These are phyloP conservation scores for Bombyx huttoni DNA, from an alignment of 2,888 invertebrate genomes.

Conservation along the genomic window DNA sequence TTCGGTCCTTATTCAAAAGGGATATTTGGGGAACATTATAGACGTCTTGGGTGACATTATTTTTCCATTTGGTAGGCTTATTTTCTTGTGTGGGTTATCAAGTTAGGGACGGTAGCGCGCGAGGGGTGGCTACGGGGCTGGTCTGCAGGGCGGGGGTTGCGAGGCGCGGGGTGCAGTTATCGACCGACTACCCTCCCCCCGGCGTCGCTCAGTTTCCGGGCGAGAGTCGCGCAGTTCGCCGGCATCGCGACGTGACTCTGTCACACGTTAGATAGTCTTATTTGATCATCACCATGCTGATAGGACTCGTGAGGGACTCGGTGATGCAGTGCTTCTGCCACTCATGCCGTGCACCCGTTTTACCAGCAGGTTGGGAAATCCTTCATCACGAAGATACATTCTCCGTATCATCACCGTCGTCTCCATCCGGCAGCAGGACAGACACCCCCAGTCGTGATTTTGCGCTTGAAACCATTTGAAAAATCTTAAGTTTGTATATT, in stretches of 20 bases:
- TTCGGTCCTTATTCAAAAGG: conserved; percentile 6
- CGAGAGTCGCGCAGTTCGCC: conserved; percentile 76
- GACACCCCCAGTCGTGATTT: not conserved
- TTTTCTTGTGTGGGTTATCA: conserved; percentile 68
- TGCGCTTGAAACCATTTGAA: not conserved
- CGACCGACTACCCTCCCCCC: conserved; percentile 74
- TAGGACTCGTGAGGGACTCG: conserved; percentile 91
- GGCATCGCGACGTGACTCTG: conserved; percentile 65
- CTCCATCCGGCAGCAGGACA: conserved; percentile 1
- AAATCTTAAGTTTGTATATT: not conserved
- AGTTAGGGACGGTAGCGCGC: conserved; percentile 59
- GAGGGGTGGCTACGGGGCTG: conserved; percentile 46
- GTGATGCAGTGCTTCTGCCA: conserved; percentile 95
- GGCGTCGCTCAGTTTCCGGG: conserved; percentile 69
- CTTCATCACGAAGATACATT: not conserved
- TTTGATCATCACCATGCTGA: conserved; percentile 79
- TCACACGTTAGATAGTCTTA: conserved; percentile 65
- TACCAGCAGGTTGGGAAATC: conserved; percentile 79
- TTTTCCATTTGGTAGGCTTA: conserved; percentile 68
- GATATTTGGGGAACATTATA: conserved; percentile 31
- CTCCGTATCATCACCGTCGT: conserved; percentile 12
- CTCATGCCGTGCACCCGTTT: conserved; percentile 87
- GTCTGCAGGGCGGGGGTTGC: conserved; percentile 59
- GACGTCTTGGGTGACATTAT: conserved; percentile 56
- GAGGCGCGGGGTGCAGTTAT: conserved; percentile 64